Evolutionary conservation across 2,888 invertebrate species (phyloP), one percentile per base, ranked within the genome.

Genomic region (Venustoraphidia nigricollis): DNA sequence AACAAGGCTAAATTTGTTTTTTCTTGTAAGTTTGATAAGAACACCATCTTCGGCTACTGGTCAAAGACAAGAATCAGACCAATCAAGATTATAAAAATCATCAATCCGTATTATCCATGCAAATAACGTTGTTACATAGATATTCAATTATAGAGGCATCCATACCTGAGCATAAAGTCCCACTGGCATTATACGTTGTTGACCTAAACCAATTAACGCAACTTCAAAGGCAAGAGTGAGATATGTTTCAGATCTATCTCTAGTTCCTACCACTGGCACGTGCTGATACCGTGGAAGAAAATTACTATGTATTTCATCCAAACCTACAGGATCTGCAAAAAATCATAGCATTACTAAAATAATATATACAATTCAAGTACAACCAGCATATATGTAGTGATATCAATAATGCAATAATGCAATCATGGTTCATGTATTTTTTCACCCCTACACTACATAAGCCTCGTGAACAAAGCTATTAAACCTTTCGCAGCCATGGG

Each of bases 211-310:
- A 34, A 88, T 75, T 1, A 88, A 69, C 1, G 86, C 87, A 0
- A 83, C 83, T 64, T 88, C 87, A 51, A 87, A 68, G 11, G 87
- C 87, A 46, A 88, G 64, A 3, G 82, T 81, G 44, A 88, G 71
- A 62, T 81, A 82, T 1, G 81, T 81, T 65, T 87, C 85, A 35
- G 80, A 77, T 3, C 81, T 75, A 63, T 84, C 83, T 50, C 80
- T 73, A 46, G 80, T 79, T 47, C 82, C 82, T 0, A 84, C 82
- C 13, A 87, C 82, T 2, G 79, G 76, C 5, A 84, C 79, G 60
- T 87, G 87, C 56, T 83, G 82, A 59, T 85, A 86, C 39, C 74
- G 62, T 8, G 76, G 75, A 46, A 72, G 64, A 13, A 71, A 61
- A 53, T 63, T 66, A 49, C 60, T 65, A 54, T 66, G 66, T 45